phyloP scores from a whole-genome alignment of 2,888 invertebrate species.

The Bugula neritina region DNA sequence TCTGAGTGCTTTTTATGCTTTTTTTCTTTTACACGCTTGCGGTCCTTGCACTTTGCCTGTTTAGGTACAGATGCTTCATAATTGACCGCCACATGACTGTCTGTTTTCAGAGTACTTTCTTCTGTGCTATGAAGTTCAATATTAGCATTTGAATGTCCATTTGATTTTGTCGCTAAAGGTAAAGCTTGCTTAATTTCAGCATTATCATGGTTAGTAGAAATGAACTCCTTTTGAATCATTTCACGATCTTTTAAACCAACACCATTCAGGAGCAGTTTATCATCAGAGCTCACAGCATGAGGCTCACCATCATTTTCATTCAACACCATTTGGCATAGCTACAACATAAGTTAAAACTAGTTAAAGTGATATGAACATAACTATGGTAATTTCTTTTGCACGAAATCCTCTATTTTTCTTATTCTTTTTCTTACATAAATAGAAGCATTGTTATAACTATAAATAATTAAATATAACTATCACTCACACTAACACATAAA shows the following conservation, averaged over 20 bases:
- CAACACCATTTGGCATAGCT: background rate
- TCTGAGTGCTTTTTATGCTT: constrained; percentile 21
- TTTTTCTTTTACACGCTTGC: constrained; percentile 1
- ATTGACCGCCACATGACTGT: no score
- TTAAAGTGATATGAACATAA: background rate
- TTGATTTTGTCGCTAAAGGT: background rate
- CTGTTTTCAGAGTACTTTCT: no score
- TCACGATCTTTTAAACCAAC: background rate
- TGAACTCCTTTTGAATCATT: background rate
- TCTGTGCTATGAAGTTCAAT: no score
- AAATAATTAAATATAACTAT: no score
- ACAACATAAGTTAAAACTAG: background rate
- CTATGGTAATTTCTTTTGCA: no score
- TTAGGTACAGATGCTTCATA: background rate
- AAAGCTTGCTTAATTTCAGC: background rate
- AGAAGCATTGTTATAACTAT: no score
- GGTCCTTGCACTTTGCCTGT: background rate
- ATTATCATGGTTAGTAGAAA: background rate
- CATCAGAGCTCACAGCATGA: background rate
- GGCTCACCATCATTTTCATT: background rate
- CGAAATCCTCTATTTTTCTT: no score
- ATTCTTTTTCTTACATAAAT: no score
- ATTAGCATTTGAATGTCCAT: no score
- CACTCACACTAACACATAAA: no score
- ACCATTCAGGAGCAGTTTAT: background rate